A percentile compares a stretch with the other conserved stretches of the same genome.
phyloP scores from a whole-genome alignment of 1,140 invertebrate species.

The Lerema accius region DNA sequence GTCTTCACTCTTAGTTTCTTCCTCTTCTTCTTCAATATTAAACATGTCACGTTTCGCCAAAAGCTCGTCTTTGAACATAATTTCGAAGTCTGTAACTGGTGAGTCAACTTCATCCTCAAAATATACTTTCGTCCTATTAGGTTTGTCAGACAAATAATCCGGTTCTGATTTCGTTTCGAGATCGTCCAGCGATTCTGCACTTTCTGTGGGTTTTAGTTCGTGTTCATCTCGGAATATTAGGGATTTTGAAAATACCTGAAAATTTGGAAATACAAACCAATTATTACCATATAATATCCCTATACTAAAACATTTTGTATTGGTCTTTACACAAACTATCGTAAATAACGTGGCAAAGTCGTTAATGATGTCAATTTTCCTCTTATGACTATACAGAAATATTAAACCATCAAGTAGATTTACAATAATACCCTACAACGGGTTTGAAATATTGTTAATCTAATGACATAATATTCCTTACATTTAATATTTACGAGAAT shows the following conservation, averaged over 20 bases:
- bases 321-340: too few species aligned
- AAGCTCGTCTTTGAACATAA: slow-evolving; percentile 82
- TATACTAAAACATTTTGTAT: too few species aligned
- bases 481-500: too few species aligned
- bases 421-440: too few species aligned
- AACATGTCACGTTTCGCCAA: slow-evolving; percentile 68
- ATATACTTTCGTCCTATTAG: slow-evolving; percentile 75
- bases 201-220: slow-evolving; percentile 66
- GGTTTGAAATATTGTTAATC: too few species aligned
- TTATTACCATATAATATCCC: too few species aligned
- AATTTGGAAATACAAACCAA: slow-evolving; percentile 17
- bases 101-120: slow-evolving; percentile 76
- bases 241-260: slow-evolving; percentile 80
- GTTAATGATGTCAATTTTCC: too few species aligned
- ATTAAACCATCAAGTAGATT: too few species aligned
- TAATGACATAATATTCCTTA: too few species aligned
- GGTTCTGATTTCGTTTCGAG: slow-evolving; percentile 75
- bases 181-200: slow-evolving; percentile 61
- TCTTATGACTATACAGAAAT: too few species aligned
- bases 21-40: slow-evolving; percentile 81
- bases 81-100: slow-evolving; percentile 80
- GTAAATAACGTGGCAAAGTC: too few species aligned
- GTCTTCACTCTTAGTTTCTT: slow-evolving; percentile 64
- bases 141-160: slow-evolving; percentile 66
- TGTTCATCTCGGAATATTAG: slow-evolving; percentile 80